These are phyloP conservation scores for Sminthurinus aureus DNA, from an alignment of 2,888 invertebrate species.

Conservation along the genomic window DNA sequence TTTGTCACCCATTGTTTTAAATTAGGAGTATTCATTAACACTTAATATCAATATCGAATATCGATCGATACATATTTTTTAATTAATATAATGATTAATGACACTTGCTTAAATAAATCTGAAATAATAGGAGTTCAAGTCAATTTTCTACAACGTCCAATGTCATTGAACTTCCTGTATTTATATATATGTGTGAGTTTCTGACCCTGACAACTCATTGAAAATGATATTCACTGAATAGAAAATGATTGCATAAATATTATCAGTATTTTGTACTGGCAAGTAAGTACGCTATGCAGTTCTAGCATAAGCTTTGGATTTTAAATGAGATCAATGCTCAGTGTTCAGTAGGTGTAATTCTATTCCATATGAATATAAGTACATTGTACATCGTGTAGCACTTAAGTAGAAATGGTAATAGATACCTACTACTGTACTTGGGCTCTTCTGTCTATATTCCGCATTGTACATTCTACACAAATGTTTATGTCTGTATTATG, in stretches of 20 bases:
- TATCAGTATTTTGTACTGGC: not conserved
- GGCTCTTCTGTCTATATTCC: too few relatives aligned
- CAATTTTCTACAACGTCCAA: not conserved
- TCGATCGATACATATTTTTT: not conserved
- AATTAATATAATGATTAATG: not conserved
- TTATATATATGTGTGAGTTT: too few relatives aligned
- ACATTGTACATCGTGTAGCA: too few relatives aligned
- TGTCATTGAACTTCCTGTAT: slow-evolving; percentile 1
- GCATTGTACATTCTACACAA: too few relatives aligned
- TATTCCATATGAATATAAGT: not conserved
- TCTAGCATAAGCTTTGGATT: not conserved
- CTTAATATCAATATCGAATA: not conserved
- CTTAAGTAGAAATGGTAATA: too few relatives aligned
- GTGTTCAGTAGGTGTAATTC: not conserved
- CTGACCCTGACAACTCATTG: slow-evolving; percentile 1
- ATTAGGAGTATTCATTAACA: too few relatives aligned
- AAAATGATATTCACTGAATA: not conserved
- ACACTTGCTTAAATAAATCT: not conserved
- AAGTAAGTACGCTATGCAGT: not conserved
- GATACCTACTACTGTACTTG: too few relatives aligned
- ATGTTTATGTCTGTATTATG: too few relatives aligned
- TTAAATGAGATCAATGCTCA: not conserved
- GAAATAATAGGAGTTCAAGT: not conserved
- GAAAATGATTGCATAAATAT: not conserved
- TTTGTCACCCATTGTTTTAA: too few relatives aligned